These are phyloP conservation scores for Calyptomena viridis DNA, from an alignment of 2,113 vertebrate species.

Conservation along the genomic window DNA sequence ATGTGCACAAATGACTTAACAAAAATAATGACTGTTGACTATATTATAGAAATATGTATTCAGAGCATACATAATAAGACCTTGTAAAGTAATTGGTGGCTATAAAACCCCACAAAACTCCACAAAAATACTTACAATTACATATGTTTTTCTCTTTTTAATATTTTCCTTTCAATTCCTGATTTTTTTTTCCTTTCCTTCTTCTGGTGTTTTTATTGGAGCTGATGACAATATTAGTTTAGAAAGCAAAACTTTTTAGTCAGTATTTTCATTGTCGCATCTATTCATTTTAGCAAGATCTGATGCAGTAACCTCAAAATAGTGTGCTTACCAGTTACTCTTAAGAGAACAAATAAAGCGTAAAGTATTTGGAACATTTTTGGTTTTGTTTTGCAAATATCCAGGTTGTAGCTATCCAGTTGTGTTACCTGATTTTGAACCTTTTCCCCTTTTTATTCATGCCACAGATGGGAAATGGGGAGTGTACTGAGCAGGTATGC, in stretches of 20 bases:
- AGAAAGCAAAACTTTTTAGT: background rate
- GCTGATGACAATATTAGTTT: background rate
- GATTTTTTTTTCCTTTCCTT: background rate
- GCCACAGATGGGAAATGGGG: background rate
- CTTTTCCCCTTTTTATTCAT: background rate
- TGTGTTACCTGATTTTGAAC: background rate
- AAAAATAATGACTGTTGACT: background rate
- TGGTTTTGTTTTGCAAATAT: background rate
- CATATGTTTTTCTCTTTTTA: background rate
- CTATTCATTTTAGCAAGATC: background rate
- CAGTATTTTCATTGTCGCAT: background rate
- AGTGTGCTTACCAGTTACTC: background rate
- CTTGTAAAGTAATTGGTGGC: background rate
- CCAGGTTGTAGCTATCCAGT: background rate
- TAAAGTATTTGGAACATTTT: background rate
- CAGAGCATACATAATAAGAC: background rate
- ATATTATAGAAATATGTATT: background rate
- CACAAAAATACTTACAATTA: background rate
- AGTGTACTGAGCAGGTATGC: background rate
- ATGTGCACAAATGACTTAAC: background rate
- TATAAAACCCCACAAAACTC: background rate
- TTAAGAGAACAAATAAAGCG: background rate
- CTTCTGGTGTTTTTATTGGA: background rate
- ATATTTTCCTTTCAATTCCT: background rate
- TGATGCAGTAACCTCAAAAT: background rate